Evolutionary conservation across 2,113 vertebrate genomes (phyloP), one percentile per base, ranked within the genome.

Genomic region (Sceloporus tristichus): DNA sequence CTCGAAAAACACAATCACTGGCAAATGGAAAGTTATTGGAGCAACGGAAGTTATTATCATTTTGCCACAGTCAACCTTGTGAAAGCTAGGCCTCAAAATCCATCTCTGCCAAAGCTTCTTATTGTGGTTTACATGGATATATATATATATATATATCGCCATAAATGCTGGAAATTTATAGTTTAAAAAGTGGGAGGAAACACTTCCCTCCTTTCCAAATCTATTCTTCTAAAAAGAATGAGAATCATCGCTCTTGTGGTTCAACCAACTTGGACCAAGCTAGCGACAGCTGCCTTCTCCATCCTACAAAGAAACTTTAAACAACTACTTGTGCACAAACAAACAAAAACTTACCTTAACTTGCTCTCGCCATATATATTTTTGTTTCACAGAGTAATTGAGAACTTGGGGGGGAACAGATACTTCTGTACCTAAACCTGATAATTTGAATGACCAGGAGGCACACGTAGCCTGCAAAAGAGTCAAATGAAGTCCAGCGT

Each of bases 401-500:
- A 96, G 96, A 97, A 96, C 94, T 96, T 96, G 96, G 96, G 81
- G 96, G 96, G 93, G 94, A 96, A 96, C 96, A 95, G 96, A 95
- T 95, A 96, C 96, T 96, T 97, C 97, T 96, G 95, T 95, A 95
- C 96, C 95, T 97, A 97, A 97, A 97, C 95, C 94, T 97, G 97
- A 97, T 96, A 96, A 96, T 97, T 97, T 97, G 97, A 96, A 98
- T 97, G 98, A 96, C 98, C 98, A 97, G 97, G 97, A 96, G 96
- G 97, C 98, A 97, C 97, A 98, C 97, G 96, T 96, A 98, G 97
- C 97, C 98, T 98, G 97, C 98, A 98, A 98, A 98, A 98, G 98
- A 99, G 97, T 98, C 98, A 98, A 98, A 98, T 98, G 97, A 97
- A 98, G 98, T 98, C 98, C 98, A 97, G 97, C 97, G 97, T 98